phyloP scores from a whole-genome alignment of 2,888 invertebrate genomes.

The Eutolmus rufibarbis region DNA sequence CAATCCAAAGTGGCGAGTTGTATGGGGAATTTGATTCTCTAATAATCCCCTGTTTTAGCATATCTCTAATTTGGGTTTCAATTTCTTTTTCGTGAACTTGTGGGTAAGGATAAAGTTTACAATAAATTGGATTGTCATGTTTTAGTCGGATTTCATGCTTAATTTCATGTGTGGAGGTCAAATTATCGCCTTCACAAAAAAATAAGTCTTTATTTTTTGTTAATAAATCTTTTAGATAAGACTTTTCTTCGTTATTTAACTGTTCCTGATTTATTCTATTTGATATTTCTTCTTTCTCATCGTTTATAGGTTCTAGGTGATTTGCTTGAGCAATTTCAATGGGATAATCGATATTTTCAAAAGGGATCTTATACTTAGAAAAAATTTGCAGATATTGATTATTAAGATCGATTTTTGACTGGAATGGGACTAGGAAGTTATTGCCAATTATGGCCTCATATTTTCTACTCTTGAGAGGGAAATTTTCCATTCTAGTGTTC shows the following conservation, averaged over 20 bases:
- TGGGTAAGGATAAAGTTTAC: not conserved
- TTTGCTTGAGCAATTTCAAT: constrained; percentile 1
- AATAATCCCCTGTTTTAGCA: not conserved
- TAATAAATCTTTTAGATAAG: too few species aligned
- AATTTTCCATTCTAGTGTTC: too few species aligned
- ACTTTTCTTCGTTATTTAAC: not conserved
- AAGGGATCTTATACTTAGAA: not conserved
- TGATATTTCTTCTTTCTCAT: not conserved
- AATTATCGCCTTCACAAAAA: not conserved
- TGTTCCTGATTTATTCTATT: constrained; percentile 11
- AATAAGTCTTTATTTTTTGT: not conserved
- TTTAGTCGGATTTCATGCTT: too few species aligned
- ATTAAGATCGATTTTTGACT: not conserved
- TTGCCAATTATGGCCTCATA: constrained; percentile 21
- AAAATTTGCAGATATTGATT: constrained; percentile 30
- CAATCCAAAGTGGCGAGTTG: not conserved
- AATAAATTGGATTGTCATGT: not conserved
- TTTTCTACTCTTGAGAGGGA: constrained; percentile 29
- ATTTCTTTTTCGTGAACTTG: too few species aligned
- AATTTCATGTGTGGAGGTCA: too few species aligned
- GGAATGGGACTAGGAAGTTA: constrained; percentile 17
- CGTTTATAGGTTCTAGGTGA: constrained; percentile 3
- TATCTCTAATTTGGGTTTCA: not conserved
- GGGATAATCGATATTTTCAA: constrained; percentile 12
- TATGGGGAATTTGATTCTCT: not conserved